These are phyloP conservation scores for Picus viridis DNA, from an alignment of 2,797 vertebrate species.

Conservation along the genomic window DNA sequence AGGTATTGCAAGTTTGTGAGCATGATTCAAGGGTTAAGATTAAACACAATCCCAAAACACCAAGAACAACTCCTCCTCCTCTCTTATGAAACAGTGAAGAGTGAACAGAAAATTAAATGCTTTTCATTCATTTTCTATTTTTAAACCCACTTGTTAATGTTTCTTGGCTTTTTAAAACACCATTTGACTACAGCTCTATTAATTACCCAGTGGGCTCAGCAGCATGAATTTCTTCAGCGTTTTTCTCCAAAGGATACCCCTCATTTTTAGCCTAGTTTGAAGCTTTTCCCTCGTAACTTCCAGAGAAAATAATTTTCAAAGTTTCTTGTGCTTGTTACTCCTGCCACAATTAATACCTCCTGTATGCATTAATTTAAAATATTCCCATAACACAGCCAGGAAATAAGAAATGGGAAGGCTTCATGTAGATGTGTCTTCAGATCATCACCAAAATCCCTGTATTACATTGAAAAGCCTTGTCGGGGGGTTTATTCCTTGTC, in stretches of 20 bases:
- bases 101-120: conserved; percentile 18
- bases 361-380: background rate
- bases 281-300: background rate
- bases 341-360: background rate
- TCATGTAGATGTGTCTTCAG: background rate
- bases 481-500: background rate
- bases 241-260: background rate
- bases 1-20: fast-evolving
- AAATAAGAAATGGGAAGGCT: background rate
- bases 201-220: conserved; percentile 19
- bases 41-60: conserved; percentile 24
- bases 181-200: conserved; percentile 31
- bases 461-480: background rate
- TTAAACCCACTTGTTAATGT: conserved; percentile 45
- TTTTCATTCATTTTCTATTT: conserved; percentile 53
- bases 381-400: background rate
- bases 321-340: background rate
- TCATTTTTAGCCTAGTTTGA: conserved; percentile 36
- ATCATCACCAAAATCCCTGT: background rate
- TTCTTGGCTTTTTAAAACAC: conserved; percentile 47
- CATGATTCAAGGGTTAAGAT: background rate
- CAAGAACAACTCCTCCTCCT: conserved; percentile 14
- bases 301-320: background rate
- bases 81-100: conserved; percentile 42
- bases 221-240: conserved; percentile 22